phyloP scores from a whole-genome alignment of 2,888 invertebrate genomes.

The Sabatieria punctata region DNA sequence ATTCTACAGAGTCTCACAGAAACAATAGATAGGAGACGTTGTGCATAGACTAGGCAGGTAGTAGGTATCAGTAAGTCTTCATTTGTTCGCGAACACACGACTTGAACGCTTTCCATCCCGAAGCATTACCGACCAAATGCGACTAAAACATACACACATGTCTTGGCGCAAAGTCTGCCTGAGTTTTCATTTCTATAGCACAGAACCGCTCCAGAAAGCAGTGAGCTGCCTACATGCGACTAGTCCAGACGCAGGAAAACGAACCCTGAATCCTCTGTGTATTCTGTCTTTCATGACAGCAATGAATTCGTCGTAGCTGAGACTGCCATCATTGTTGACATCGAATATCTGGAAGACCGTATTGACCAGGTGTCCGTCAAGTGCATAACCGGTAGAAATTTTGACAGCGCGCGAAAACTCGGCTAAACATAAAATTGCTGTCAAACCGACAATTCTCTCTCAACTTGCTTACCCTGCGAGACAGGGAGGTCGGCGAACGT shows the following conservation, averaged over 20 bases:
- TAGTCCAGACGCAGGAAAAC: neutral
- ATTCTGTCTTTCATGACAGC: constrained; percentile 95
- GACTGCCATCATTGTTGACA: constrained; percentile 81
- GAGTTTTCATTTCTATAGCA: neutral
- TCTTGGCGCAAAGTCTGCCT: neutral
- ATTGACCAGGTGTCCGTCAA: constrained; percentile 69
- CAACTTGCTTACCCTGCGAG: constrained; percentile 85
- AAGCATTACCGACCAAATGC: constrained; percentile 51
- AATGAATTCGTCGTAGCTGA: constrained; percentile 91
- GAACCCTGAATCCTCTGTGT: constrained; percentile 82
- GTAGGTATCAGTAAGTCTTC: too few relatives aligned
- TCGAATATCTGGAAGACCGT: constrained; percentile 96
- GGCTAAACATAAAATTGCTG: too few relatives aligned
- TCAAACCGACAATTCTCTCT: too few relatives aligned
- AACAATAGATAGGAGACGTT: too few relatives aligned
- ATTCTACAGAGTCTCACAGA: too few relatives aligned
- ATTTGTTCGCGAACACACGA: constrained; percentile 76
- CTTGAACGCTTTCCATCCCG: constrained; percentile 84
- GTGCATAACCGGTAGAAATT: constrained; percentile 73
- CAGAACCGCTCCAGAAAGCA: constrained; percentile 1
- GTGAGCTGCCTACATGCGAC: neutral
- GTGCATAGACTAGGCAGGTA: too few relatives aligned
- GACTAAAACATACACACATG: constrained; percentile 46
- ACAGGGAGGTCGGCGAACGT: constrained; percentile 86
- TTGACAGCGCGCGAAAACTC: constrained; percentile 87